phyloP scores from a whole-genome alignment of 2,888 invertebrate species.

The Clusia tigrina region DNA sequence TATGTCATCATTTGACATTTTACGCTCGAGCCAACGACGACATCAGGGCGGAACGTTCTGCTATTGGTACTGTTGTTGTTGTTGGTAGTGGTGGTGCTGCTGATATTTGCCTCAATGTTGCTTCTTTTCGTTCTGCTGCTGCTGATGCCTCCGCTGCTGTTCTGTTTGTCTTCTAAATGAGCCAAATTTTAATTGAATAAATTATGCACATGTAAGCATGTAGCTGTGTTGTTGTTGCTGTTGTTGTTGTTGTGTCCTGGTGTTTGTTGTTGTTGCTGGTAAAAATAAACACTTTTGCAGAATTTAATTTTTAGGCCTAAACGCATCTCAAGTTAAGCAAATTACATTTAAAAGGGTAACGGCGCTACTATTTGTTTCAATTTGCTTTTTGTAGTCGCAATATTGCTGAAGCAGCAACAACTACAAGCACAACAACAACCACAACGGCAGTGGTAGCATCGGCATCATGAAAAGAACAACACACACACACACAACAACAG shows the following conservation, averaged over 20 bases:
- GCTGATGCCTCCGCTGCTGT: slow-evolving; percentile 4
- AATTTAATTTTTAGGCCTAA: slow-evolving; percentile 4
- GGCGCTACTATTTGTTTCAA: slow-evolving; percentile 3
- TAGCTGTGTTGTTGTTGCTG: neutral
- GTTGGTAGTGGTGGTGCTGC: neutral
- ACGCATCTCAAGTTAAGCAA: slow-evolving; percentile 1
- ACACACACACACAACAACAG: neutral
- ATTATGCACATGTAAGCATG: slow-evolving; percentile 26
- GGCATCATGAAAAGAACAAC: neutral
- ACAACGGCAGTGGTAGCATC: slow-evolving; percentile 1
- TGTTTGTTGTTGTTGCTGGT: neutral
- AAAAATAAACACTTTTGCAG: neutral
- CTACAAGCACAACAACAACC: neutral
- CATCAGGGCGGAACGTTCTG: no score
- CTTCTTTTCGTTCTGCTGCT: slow-evolving; percentile 1
- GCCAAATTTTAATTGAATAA: slow-evolving; percentile 35
- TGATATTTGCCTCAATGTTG: neutral
- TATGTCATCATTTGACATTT: slow-evolving; percentile 32
- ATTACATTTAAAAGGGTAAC: neutral
- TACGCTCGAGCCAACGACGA: slow-evolving; percentile 17
- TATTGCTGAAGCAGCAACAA: slow-evolving; percentile 11
- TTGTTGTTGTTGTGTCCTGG: neutral
- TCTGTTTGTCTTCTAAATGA: slow-evolving; percentile 34
- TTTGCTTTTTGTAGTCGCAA: slow-evolving; percentile 12
- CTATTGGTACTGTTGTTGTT: slow-evolving; percentile 9